These are phyloP conservation scores for Arenaria interpres DNA, from an alignment of 2,113 vertebrate species.

Conservation along the genomic window DNA sequence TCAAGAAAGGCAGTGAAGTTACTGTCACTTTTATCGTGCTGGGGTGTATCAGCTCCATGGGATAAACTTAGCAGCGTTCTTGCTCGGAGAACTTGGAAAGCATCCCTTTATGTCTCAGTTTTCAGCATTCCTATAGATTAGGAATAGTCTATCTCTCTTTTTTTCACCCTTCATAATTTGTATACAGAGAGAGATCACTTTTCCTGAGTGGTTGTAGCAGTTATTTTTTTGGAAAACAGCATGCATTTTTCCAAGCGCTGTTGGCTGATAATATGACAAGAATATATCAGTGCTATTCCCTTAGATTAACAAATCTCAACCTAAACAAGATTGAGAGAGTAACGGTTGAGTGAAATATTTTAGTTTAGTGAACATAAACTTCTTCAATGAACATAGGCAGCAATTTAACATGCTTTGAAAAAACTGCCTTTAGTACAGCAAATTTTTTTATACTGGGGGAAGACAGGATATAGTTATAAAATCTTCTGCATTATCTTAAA, in stretches of 20 bases:
- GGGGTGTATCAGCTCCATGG: background rate
- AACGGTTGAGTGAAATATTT: background rate
- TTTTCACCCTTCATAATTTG: background rate
- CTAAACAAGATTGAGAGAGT: background rate
- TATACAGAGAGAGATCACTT: background rate
- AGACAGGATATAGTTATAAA: background rate
- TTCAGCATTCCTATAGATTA: conserved; percentile 1
- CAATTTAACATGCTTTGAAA: background rate
- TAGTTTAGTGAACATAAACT: background rate
- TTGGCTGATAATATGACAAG: background rate
- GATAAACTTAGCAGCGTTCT: background rate
- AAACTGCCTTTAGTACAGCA: background rate
- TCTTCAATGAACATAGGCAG: background rate
- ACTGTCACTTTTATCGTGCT: background rate
- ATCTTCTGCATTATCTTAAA: background rate
- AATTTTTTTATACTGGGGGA: background rate
- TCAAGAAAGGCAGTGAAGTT: background rate
- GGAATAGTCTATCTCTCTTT: background rate
- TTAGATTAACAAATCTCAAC: background rate
- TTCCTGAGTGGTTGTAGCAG: background rate
- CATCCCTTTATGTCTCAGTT: background rate
- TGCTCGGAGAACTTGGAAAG: background rate
- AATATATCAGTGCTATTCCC: background rate
- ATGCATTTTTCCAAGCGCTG: background rate
- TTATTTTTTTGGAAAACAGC: conserved; percentile 2